These are phyloP conservation scores for Papilio aristodemus DNA, from an alignment of 1,140 invertebrate species.

Conservation along the genomic window DNA sequence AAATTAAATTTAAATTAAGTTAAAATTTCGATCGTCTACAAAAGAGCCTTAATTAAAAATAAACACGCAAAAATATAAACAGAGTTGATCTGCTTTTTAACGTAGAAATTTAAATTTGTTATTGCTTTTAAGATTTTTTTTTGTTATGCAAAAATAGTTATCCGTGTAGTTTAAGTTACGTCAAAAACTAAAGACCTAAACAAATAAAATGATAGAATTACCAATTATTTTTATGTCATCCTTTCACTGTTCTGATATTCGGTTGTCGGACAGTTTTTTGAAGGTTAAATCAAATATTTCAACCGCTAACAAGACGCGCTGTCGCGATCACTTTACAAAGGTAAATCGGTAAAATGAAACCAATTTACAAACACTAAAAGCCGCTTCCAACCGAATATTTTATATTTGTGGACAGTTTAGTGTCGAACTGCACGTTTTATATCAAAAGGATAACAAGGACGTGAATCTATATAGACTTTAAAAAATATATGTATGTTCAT, in stretches of 20 bases:
- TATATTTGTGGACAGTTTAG: neutral
- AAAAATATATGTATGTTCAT: neutral
- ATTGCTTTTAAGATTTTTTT: too few relatives aligned
- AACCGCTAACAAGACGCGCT: constrained; percentile 9
- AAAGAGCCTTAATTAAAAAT: constrained; percentile 20
- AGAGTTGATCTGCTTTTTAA: neutral
- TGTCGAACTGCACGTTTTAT: neutral
- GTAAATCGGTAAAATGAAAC: constrained; percentile 23
- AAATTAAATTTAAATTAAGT: neutral
- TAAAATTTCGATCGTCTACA: neutral
- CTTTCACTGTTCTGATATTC: neutral
- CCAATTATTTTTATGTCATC: neutral
- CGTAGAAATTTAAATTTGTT: too few relatives aligned
- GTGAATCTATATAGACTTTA: constrained; percentile 3
- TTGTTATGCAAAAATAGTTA: neutral
- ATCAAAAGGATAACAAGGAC: constrained; percentile 2
- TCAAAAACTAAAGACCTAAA: neutral
- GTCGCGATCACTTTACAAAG: constrained; percentile 22
- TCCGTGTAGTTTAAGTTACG: neutral
- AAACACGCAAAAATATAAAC: neutral
- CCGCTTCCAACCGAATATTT: constrained; percentile 19
- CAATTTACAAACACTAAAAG: constrained; percentile 10
- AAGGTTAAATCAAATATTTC: constrained; percentile 14
- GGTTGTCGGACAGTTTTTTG: neutral
- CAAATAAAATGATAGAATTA: neutral